Evolutionary conservation across 2,888 invertebrate species (phyloP).

Genomic region (Polymixis lichenea): DNA sequence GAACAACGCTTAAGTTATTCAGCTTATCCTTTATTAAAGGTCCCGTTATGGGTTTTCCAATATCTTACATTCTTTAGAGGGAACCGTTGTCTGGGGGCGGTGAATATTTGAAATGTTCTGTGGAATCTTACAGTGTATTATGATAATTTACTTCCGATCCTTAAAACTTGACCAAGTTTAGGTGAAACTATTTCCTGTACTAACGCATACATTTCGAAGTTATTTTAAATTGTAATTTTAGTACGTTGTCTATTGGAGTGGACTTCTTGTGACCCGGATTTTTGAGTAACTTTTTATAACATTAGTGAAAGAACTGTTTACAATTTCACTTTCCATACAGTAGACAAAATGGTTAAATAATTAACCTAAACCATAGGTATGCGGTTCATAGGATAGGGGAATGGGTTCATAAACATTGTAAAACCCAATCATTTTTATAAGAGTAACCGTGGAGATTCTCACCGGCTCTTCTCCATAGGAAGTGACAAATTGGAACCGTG

Average conservation of each 20-base stretch:
- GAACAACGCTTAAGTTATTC: slow-evolving; percentile 77
- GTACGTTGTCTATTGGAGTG: not conserved
- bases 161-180: slow-evolving; percentile 40
- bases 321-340: no score
- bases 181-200: not conserved
- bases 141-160: slow-evolving; percentile 64
- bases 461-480: no score
- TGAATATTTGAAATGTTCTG: slow-evolving; percentile 76
- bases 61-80: slow-evolving; percentile 81
- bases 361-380: no score
- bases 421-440: no score
- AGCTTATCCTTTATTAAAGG: slow-evolving; percentile 78
- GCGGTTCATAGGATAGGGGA: no score
- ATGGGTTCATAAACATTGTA: no score
- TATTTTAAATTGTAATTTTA: not conserved
- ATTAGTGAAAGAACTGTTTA: not conserved
- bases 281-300: no score
- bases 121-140: slow-evolving; percentile 71
- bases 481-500: no score
- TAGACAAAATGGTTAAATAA: no score
- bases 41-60: slow-evolving; percentile 78
- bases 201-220: not conserved
- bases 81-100: slow-evolving; percentile 72
- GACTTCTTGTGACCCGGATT: not conserved
- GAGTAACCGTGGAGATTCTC: no score